Conservation (phyloP, 2,797 vertebrate genomes). For the Molossus alvarezi region DNA sequence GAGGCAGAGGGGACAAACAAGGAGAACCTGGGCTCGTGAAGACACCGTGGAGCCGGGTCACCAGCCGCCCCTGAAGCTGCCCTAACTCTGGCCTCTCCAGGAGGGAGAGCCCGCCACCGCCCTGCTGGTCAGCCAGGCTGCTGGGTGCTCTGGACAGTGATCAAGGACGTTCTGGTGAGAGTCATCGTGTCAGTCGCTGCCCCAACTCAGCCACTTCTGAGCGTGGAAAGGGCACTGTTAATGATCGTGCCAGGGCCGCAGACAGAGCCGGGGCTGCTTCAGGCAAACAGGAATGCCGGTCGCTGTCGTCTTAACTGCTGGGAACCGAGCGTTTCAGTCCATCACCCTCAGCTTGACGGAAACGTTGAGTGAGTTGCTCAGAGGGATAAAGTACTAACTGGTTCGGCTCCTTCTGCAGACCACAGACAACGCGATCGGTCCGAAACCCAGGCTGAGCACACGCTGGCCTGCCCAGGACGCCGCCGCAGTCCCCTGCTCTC, state of each 20-base stretch:
- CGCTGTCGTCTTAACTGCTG: too few relatives aligned
- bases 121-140: neutral
- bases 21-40: neutral
- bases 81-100: neutral
- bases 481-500: neutral
- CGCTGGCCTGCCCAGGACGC: neutral
- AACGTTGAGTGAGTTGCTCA: neutral
- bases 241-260: neutral
- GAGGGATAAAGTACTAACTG: neutral
- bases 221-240: too few relatives aligned
- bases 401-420: neutral
- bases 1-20: neutral
- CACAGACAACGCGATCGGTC: neutral
- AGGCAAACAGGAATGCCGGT: too few relatives aligned
- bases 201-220: neutral
- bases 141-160: neutral
- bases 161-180: too few relatives aligned
- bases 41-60: rapidly evolving
- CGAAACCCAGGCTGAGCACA: neutral
- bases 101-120: neutral
- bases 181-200: rapidly evolving
- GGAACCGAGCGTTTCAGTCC: rapidly evolving
- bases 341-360: neutral
- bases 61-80: neutral
- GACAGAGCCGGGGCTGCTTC: too few relatives aligned